Conservation (phyloP, 2,113 vertebrate species). For the Notarius lentiginosus region DNA sequence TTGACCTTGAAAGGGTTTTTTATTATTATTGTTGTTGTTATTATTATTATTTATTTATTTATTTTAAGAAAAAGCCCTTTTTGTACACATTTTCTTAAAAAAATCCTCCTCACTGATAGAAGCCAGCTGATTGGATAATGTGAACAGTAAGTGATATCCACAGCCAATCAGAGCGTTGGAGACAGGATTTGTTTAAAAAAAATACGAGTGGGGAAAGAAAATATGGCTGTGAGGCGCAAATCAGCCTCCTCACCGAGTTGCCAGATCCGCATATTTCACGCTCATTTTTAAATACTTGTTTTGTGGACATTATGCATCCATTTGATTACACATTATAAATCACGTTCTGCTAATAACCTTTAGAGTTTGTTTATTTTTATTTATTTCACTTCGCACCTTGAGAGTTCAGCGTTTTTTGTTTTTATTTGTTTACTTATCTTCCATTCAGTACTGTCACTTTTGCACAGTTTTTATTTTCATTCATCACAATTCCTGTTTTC, state of each 20-base stretch:
- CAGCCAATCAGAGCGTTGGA: neutral
- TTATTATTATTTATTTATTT: too few relatives aligned
- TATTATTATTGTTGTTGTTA: too few relatives aligned
- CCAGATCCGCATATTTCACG: neutral
- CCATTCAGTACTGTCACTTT: too few relatives aligned
- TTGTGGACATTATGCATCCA: neutral
- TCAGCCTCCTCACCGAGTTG: neutral
- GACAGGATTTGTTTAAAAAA: neutral
- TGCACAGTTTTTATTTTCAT: too few relatives aligned
- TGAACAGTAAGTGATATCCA: neutral
- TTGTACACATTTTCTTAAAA: neutral
- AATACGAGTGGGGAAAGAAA: neutral
- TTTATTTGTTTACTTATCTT: too few relatives aligned
- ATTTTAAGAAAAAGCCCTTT: neutral
- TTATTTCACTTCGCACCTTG: too few relatives aligned
- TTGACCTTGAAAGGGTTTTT: too few relatives aligned
- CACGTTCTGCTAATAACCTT: too few relatives aligned
- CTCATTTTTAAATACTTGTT: neutral
- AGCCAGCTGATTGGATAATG: neutral
- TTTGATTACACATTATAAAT: too few relatives aligned
- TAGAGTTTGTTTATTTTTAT: too few relatives aligned
- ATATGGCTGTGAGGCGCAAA: neutral
- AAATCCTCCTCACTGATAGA: neutral
- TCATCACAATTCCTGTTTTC: too few relatives aligned
- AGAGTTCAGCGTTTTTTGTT: too few relatives aligned